A percentile compares a stretch with the other conserved stretches of the same genome.
These are phyloP conservation scores for Elegia similella DNA, from an alignment of 2,888 invertebrate genomes.

Conservation along the genomic window DNA sequence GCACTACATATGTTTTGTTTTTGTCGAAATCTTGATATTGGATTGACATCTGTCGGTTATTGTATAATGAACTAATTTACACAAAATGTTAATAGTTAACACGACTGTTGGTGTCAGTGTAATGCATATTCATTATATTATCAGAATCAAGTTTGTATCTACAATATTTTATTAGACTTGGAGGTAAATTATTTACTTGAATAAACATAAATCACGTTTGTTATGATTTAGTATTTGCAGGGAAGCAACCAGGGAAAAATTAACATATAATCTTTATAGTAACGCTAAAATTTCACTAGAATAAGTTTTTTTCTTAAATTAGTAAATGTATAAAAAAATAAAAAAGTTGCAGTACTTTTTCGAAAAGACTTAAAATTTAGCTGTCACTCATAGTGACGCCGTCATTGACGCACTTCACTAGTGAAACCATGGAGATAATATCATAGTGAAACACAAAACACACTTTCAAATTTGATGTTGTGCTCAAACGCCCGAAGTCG, in stretches of 20 bases:
- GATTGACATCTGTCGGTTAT: slow-evolving; percentile 5
- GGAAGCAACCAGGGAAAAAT: background rate
- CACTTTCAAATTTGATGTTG: slow-evolving; percentile 15
- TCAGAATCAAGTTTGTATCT: background rate
- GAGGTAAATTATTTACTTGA: background rate
- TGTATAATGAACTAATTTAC: slow-evolving; percentile 26
- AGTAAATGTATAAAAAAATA: too few relatives aligned
- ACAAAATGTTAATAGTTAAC: slow-evolving; percentile 27
- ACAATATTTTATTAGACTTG: background rate
- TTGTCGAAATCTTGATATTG: slow-evolving; percentile 16
- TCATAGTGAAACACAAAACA: background rate
- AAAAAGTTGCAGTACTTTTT: too few relatives aligned
- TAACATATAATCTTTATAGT: too few relatives aligned
- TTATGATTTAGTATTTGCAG: background rate
- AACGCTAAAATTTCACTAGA: too few relatives aligned
- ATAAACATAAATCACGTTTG: background rate
- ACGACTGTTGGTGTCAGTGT: slow-evolving; percentile 19
- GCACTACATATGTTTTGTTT: slow-evolving; percentile 16
- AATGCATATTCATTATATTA: slow-evolving; percentile 8
- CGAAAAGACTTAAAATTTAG: too few relatives aligned
- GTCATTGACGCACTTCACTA: background rate
- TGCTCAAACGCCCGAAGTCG: slow-evolving; percentile 55
- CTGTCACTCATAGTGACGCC: background rate
- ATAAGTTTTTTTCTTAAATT: too few relatives aligned
- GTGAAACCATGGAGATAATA: too few relatives aligned